A percentile compares a stretch with the other conserved stretches of the same genome.
Conservation (phyloP, 2,797 vertebrate genomes). For the Manis crassicaudata region DNA sequence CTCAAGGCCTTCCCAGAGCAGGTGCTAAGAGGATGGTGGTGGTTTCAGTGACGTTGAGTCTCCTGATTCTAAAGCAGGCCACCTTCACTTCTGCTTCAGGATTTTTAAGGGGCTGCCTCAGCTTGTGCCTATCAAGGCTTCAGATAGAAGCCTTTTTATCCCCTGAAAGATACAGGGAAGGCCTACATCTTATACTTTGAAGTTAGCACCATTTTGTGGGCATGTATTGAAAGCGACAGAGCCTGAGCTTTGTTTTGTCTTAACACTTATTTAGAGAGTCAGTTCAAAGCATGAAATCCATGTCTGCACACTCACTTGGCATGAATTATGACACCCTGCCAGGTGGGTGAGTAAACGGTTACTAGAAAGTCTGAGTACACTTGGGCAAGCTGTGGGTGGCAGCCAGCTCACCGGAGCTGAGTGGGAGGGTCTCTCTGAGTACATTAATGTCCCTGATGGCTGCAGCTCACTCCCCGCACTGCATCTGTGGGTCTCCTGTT, state of each 20-base stretch:
- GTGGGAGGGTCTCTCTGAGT: background rate
- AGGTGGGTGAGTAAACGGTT: conserved; percentile 34
- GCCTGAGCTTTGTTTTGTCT: background rate
- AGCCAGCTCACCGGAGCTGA: background rate
- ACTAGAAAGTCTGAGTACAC: conserved; percentile 55
- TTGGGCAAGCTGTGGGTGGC: background rate
- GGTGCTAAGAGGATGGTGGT: background rate
- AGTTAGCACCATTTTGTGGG: background rate
- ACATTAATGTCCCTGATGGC: background rate
- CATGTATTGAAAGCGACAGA: background rate
- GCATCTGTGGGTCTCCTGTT: background rate
- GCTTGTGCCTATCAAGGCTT: background rate
- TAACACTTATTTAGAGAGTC: background rate
- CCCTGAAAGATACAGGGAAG: background rate
- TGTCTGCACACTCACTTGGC: conserved; percentile 5
- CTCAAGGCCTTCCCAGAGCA: background rate
- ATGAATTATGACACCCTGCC: background rate
- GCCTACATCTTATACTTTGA: background rate
- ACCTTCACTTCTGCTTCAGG: background rate
- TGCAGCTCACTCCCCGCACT: background rate
- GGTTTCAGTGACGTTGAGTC: background rate
- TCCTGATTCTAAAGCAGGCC: background rate
- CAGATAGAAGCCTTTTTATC: background rate
- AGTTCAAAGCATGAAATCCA: background rate
- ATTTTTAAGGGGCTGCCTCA: background rate